Conservation (phyloP, 2,888 invertebrate species). For the Apotomis turbidana region DNA sequence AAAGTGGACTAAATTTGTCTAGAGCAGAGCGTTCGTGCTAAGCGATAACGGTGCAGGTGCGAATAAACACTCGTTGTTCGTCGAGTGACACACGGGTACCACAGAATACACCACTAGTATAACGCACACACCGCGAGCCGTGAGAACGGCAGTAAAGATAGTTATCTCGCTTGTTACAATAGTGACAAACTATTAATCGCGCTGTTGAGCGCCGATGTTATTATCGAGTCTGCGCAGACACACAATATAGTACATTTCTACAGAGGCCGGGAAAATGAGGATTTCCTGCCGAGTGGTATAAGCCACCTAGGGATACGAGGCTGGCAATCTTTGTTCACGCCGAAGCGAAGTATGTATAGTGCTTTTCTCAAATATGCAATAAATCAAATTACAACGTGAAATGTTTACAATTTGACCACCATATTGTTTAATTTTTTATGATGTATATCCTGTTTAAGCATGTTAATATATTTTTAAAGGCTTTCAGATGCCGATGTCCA, state of each 20-base stretch:
- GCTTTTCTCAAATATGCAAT: too few relatives aligned
- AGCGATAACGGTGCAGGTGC: slow-evolving; percentile 66
- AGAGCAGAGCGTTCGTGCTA: slow-evolving; percentile 73
- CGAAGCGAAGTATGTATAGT: too few relatives aligned
- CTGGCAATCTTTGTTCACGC: too few relatives aligned
- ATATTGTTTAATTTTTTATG: too few relatives aligned
- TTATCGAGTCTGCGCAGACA: slow-evolving; percentile 48
- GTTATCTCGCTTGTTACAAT: slow-evolving; percentile 63
- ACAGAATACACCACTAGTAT: slow-evolving; percentile 19
- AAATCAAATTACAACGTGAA: too few relatives aligned
- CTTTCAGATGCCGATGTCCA: too few relatives aligned
- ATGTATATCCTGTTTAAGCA: too few relatives aligned
- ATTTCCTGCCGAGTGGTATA: too few relatives aligned
- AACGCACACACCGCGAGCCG: slow-evolving; percentile 65
- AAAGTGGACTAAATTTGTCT: slow-evolving; percentile 81
- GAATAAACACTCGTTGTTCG: slow-evolving; percentile 58
- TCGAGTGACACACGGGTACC: slow-evolving; percentile 61
- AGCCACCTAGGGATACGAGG: too few relatives aligned
- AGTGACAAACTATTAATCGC: slow-evolving; percentile 70
- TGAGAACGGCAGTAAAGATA: slow-evolving; percentile 68
- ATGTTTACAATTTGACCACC: too few relatives aligned
- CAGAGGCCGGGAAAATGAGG: too few relatives aligned
- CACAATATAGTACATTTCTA: slow-evolving; percentile 8
- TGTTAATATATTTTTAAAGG: too few relatives aligned
- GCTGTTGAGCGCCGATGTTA: slow-evolving; percentile 59